Evolutionary conservation across 2,888 invertebrate genomes (phyloP).

Genomic region (Sylvicola fuscatus): DNA sequence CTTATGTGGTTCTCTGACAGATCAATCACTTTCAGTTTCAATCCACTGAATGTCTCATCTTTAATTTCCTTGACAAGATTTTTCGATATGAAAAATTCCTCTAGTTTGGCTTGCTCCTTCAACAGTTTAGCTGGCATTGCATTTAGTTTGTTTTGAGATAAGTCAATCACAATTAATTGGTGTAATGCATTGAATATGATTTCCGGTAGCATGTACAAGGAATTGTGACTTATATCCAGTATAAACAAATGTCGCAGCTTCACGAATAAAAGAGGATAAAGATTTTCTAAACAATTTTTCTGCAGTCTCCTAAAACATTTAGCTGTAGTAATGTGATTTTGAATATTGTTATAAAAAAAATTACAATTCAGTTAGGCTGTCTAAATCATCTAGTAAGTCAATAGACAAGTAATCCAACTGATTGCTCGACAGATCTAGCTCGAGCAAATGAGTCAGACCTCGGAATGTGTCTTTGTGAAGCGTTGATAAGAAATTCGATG

Average conservation of each 20-base stretch:
- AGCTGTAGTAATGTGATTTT: neutral
- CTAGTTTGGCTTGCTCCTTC: conserved; percentile 24
- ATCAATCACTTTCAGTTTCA: conserved; percentile 11
- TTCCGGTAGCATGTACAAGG: too few relatives aligned
- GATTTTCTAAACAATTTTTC: conserved; percentile 33
- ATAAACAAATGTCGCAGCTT: conserved; percentile 35
- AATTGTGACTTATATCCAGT: conserved; percentile 38
- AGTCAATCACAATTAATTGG: conserved; percentile 2
- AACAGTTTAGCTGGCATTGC: conserved; percentile 26
- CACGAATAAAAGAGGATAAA: conserved; percentile 28
- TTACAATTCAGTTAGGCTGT: conserved; percentile 36
- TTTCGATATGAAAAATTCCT: conserved; percentile 35
- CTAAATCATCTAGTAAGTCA: conserved; percentile 35
- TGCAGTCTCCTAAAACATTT: conserved; percentile 32
- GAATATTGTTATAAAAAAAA: too few relatives aligned
- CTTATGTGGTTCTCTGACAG: too few relatives aligned
- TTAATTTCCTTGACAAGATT: conserved; percentile 30
- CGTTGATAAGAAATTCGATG: conserved; percentile 40
- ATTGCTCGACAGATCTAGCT: conserved; percentile 45
- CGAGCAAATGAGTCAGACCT: conserved; percentile 32
- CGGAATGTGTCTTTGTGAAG: conserved; percentile 41
- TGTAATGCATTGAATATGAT: too few relatives aligned
- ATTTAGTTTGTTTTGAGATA: conserved; percentile 14
- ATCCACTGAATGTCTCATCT: conserved; percentile 22
- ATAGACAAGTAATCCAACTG: conserved; percentile 37